Conservation (phyloP, 2,113 vertebrate genomes). For the Parotia lawesii region DNA sequence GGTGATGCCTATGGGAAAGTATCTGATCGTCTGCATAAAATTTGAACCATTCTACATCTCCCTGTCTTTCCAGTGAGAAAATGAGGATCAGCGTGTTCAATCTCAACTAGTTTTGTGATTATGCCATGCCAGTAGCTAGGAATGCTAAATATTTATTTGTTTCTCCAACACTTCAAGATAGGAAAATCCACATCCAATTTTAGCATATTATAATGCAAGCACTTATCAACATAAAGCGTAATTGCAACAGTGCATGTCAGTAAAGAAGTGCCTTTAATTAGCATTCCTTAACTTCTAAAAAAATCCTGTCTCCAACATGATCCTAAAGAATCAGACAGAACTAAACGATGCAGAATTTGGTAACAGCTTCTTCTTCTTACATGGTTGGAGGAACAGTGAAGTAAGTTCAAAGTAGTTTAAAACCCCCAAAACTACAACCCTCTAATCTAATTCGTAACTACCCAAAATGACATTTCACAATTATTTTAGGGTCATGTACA, state of each 20-base stretch:
- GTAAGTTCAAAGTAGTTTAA: neutral
- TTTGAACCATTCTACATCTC: neutral
- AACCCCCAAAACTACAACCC: neutral
- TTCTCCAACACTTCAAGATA: neutral
- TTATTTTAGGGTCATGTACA: neutral
- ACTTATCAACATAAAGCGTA: neutral
- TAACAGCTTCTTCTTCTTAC: neutral
- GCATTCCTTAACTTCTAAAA: neutral
- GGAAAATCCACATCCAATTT: neutral
- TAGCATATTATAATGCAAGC: neutral
- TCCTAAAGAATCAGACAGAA: neutral
- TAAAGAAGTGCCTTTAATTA: neutral
- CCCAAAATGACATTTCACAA: neutral
- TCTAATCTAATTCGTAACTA: neutral
- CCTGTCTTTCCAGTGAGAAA: neutral
- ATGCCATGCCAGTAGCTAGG: neutral
- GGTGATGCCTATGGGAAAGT: neutral
- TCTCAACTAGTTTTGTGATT: neutral
- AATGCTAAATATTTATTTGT: neutral
- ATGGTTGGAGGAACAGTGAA: neutral
- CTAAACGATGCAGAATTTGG: neutral
- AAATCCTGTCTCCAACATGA: neutral
- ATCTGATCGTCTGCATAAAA: neutral
- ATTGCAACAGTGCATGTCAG: neutral
- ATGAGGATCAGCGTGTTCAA: accelerated